Percentiles rank a stretch among this genome's conserved stretches.
Evolutionary conservation across 2,113 vertebrate genomes (phyloP).

Genomic region (Copsychus sechellarum): DNA sequence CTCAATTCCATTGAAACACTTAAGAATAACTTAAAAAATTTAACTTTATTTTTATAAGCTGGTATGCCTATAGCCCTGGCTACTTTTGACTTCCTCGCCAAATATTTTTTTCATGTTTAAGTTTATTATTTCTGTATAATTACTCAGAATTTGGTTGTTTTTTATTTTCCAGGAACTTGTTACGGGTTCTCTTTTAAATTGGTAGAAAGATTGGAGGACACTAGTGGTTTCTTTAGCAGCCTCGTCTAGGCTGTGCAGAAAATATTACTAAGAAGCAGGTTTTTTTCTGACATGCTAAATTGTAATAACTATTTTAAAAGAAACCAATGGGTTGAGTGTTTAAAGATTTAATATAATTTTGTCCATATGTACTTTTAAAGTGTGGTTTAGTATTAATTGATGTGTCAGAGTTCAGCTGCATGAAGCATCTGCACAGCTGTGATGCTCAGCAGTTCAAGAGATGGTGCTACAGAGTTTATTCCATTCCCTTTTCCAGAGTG

Average conservation of each 20-base stretch:
- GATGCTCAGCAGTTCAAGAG: not conserved
- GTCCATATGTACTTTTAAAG: not conserved
- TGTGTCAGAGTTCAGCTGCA: not conserved
- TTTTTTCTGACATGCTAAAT: not conserved
- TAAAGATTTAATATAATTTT: not conserved
- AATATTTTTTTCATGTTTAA: not conserved
- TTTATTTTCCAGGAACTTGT: not conserved
- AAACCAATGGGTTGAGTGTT: not conserved
- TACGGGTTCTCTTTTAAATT: not conserved
- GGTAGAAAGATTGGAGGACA: not conserved
- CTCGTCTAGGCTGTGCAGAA: not conserved
- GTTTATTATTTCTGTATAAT: conserved; percentile 4
- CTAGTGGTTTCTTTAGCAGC: not conserved
- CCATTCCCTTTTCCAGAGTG: not conserved
- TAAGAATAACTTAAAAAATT: not conserved
- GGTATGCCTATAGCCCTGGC: not conserved
- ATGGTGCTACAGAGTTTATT: not conserved
- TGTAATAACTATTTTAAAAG: not conserved
- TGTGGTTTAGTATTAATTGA: not conserved
- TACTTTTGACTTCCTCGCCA: not conserved
- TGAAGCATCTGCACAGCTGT: not conserved
- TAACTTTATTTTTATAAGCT: not conserved
- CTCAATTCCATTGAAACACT: not conserved
- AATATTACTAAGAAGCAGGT: not conserved
- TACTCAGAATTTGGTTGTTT: not conserved